Evolutionary conservation across 2,113 vertebrate genomes (phyloP).

Genomic region (Xenopus tropicalis): UCB_Xtro_10.0 CM004443.2:48841001-48841500

Average conservation of each 20-base stretch:
- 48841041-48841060: constrained; percentile 39
- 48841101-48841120: constrained; percentile 41
- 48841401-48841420: too few species aligned
- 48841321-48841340: too few species aligned
- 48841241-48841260: constrained; percentile 40
- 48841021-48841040: too few species aligned
- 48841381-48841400: too few species aligned
- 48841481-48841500: too few species aligned
- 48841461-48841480: too few species aligned
- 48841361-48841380: too few species aligned
- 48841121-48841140: constrained; percentile 40
- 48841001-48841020: not conserved
- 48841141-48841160: constrained; percentile 50
- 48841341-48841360: too few species aligned
- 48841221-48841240: constrained; percentile 33
- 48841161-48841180: constrained; percentile 48
- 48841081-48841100: constrained; percentile 43
- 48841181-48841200: constrained; percentile 43
- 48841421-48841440: too few species aligned
- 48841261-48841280: constrained; percentile 34
- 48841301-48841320: not conserved
- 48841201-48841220: constrained; percentile 35
- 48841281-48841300: constrained; percentile 33
- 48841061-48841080: constrained; percentile 41
- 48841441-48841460: too few species aligned